Evolutionary conservation across 1,140 invertebrate species (phyloP), one percentile per base, ranked within the genome.

Genomic region (Drosophila setifemur): DNA sequence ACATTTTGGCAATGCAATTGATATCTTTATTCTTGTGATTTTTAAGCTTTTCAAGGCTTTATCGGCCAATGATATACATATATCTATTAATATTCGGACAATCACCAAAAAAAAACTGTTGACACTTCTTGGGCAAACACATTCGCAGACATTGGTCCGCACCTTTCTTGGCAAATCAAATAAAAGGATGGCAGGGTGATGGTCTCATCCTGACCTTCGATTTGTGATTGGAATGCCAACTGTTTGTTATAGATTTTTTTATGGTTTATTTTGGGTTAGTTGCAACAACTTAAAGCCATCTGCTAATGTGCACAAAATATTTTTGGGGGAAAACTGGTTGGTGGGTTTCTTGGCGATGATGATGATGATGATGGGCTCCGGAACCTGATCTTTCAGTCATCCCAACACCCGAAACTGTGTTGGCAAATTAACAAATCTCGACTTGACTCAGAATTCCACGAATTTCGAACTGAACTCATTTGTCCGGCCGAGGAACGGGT

Each of bases 381-480:
- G 8, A 58, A 28, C 33, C 16, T 25, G 23, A 55, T 44, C 37
- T 9, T 23, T 58, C 11, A 6, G 23, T 18, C 35, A 23, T 23
- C 7, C 12, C 8, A n/a, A 39, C 16, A 39, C 55, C 50, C 16
- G 26, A 61, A 48, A 31, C 54, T 14, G 8, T 39, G 18, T 33
- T 63, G 28, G 16, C 58, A 37, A 63, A 63, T 63, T 43, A 75
- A 83, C 73, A 70, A 77, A 67, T 58, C 55, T 58, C 8, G n/a
- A n/a, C 8, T 37, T 29, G 29, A 23, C 26, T 63, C 25, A 53
- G 50, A 85, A 83, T 83, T 83, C 79, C 54, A 50, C 37, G 78
- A 85, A 82, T 82, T 64, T 70, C 47, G 5, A 37, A 58, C 31
- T 64, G 55, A 69, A 73, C 73, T 60, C 67, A 77, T 77, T 77